Evolutionary conservation across 2,888 invertebrate genomes (phyloP).

Genomic region (Sphinx pinastri): DNA sequence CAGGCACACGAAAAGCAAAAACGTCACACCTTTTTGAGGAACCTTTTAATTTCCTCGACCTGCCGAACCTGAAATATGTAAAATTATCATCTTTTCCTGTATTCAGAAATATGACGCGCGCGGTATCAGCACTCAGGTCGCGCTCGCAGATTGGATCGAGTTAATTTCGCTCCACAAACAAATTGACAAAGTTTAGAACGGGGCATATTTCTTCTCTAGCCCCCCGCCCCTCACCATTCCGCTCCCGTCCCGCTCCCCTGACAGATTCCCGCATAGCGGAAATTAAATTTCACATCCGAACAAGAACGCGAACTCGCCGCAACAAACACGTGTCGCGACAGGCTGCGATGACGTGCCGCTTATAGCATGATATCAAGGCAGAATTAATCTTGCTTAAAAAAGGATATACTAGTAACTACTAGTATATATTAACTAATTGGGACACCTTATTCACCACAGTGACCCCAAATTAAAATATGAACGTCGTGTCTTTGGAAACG

Average conservation of each 20-base stretch:
- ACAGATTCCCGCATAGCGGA: conserved; percentile 80
- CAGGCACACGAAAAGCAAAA: no score
- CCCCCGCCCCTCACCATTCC: conserved; percentile 48
- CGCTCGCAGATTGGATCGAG: conserved; percentile 83
- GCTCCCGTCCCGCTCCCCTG: conserved; percentile 56
- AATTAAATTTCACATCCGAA: conserved; percentile 84
- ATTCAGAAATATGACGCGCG: conserved; percentile 64
- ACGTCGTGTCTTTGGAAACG: no score
- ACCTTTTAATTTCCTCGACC: not conserved
- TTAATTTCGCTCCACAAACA: conserved; percentile 84
- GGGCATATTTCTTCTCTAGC: conserved; percentile 80
- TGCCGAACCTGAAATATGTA: not conserved
- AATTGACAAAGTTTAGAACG: conserved; percentile 84
- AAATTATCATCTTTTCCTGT: conserved; percentile 52
- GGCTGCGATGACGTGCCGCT: conserved; percentile 48
- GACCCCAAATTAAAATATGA: not conserved
- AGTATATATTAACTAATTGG: no score
- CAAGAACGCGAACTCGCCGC: conserved; percentile 76
- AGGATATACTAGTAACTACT: no score
- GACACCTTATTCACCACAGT: not conserved
- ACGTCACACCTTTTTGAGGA: no score
- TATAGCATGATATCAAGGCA: not conserved
- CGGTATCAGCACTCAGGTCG: conserved; percentile 71
- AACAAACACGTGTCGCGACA: conserved; percentile 70
- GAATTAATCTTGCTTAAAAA: not conserved